Base-by-base conservation (phyloP, 2,888 invertebrate genomes). In the Agrotis segetum region DNA sequence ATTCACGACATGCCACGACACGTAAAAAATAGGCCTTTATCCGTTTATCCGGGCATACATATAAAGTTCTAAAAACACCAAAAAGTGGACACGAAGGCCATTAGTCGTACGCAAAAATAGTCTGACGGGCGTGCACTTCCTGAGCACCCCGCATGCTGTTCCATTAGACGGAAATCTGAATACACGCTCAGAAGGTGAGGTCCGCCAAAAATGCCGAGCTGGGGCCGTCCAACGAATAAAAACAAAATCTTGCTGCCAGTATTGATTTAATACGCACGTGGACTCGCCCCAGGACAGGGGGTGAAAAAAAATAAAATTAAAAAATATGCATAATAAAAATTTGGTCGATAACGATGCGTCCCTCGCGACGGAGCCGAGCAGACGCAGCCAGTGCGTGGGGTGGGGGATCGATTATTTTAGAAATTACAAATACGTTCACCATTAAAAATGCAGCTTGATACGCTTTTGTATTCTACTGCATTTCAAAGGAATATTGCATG, bases 251-350 rank as follows among this genome's bases (percentile, higher is more conserved):
- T 77, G 59, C 60, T 84, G 84, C 85, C 87, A 86, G 90, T 94
- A 94, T 94, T 94, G 94, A 94, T 93, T 94, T 92, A 92, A 93
- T 84, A 83, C 83, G 89, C 88, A 85, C 81, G 81, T 85, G 88
- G 87, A 77, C 58, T 71, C 85, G 88, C 87, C 85, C 84, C 83
- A 90, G 86, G 86, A 84, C 81, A 85, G 90, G 91, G 92, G 92
- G 90, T 87, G 92, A 88, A 89, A 88, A 92, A 92, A 94, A 95
- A 94, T 92, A 92, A 95, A 95, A 94, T 94, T 93, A 94, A 95
- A 94, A 95, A 95, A 94, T 95, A 93, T 93, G 93, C 92, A 93
- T 93, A 92, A 90, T 93, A 93, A 95, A 95, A 95, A 94, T 95
- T 93, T 94, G 93, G 93, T 93, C 95, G 94, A 93, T 94, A 92